Evolutionary conservation across 2,113 vertebrate genomes (phyloP), one percentile per base, ranked within the genome.

Genomic region (Hydrochoerus hydrochaeris): DNA sequence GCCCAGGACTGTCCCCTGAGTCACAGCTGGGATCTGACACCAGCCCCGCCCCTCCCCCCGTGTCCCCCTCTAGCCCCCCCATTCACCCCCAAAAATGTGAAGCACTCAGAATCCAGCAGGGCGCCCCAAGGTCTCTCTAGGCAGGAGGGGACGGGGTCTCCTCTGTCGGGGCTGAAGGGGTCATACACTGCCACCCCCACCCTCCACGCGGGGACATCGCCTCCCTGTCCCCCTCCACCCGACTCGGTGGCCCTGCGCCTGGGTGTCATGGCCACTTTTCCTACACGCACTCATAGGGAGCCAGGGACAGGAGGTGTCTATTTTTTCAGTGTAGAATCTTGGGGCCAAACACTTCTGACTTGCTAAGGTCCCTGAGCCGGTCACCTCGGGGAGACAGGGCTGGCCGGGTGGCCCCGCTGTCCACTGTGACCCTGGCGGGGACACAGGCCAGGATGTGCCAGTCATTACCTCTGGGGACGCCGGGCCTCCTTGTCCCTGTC

Each of bases 281-380:
- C 96, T 97, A 98, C 24, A 80, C 95, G 93, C 96, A 98, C 91
- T 97, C 96, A 98, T 73, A 96, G 7, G 95, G 93, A 97, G 83
- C 82, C 97, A 98, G 83, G 97, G 87, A 97, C 93, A 96, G 92
- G 93, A 94, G 97, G 97, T 97, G 97, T 98, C 97, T 98, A 98
- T 99, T 98, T 98, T 98, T 98, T 98, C 97, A 98, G 97, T 98
- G 89, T 93, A 97, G 97, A 97, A 97, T 97, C 98, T 97, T 97
- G 98, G 98, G 98, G 98, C 98, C 98, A 99, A 99, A 99, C 96
- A 98, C 98, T 97, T 94, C 95, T 90, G 91, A 98, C 97, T 91
- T 92, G 97, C 96, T 98, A 91, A 96, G 97, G 96, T 96, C 96
- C 54, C 96, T 95, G 93, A 95, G 94, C 95, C 49, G 94, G 98